Percentiles rank a stretch among this genome's conserved stretches.
phyloP scores from a whole-genome alignment of 2,113 vertebrate genomes.

The Tachysurus fulvidraco region DNA sequence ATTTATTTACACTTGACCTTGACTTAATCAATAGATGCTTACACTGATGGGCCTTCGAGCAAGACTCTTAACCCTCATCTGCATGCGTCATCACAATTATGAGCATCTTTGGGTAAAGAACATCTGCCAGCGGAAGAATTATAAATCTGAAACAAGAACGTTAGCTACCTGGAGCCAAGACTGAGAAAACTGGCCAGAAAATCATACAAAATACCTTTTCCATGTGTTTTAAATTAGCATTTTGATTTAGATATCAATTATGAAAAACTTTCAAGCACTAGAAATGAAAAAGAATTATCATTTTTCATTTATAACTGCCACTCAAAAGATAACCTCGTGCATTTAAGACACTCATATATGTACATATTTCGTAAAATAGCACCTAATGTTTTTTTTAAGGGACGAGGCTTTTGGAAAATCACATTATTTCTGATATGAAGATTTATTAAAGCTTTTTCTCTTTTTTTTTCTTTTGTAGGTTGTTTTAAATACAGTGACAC shows the following conservation, averaged over 20 bases:
- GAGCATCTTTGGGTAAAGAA: background rate
- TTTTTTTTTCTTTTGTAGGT: too few relatives aligned
- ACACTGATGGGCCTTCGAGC: background rate
- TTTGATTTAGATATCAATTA: background rate
- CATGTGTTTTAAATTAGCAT: background rate
- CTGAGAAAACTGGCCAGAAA: background rate
- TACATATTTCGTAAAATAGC: too few relatives aligned
- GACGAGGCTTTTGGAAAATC: too few relatives aligned
- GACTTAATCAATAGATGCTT: background rate
- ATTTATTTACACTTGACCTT: conserved; percentile 11
- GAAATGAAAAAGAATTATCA: too few relatives aligned
- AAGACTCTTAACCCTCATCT: background rate
- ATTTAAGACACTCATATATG: background rate
- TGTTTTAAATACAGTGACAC: too few relatives aligned
- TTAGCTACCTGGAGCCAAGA: too few relatives aligned
- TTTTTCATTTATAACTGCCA: background rate
- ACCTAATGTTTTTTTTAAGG: background rate
- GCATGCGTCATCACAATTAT: background rate
- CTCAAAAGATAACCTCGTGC: background rate
- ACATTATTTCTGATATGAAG: too few relatives aligned
- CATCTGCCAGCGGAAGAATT: background rate
- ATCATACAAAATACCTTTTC: background rate
- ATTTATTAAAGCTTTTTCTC: too few relatives aligned
- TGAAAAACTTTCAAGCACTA: too few relatives aligned
- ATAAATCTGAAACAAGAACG: background rate